Percentiles rank a stretch among this genome's conserved stretches.
phyloP scores from a whole-genome alignment of 2,888 invertebrate species.

The Eumerus sabulonum region DNA sequence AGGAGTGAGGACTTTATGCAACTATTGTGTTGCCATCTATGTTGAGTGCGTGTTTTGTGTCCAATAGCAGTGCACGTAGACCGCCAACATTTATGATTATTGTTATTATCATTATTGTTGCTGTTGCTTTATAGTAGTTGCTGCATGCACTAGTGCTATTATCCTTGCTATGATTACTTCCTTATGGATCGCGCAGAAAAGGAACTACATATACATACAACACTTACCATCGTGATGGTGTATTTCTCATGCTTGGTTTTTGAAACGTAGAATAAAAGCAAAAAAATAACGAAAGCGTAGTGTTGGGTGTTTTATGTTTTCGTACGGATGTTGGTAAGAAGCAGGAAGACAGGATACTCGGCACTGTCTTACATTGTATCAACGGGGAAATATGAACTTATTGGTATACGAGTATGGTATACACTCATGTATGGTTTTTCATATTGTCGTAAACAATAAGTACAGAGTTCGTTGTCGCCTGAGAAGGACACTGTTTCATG shows the following conservation, averaged over 20 bases:
- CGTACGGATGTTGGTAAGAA: slow-evolving; percentile 11
- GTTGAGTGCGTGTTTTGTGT: no score
- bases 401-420: no score
- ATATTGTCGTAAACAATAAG: no score
- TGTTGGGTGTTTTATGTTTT: slow-evolving; percentile 2
- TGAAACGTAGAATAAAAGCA: no score
- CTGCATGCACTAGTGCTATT: slow-evolving; percentile 58
- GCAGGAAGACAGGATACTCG: slow-evolving; percentile 21
- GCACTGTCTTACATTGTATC: background rate
- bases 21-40: no score
- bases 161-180: slow-evolving; percentile 64
- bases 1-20: no score
- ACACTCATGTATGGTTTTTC: no score
- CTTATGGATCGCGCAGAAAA: slow-evolving; percentile 55
- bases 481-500: no score
- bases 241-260: background rate
- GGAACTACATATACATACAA: slow-evolving; percentile 43
- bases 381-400: no score
- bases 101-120: slow-evolving; percentile 65
- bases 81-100: slow-evolving; percentile 68
- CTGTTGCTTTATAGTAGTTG: no score
- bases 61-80: slow-evolving; percentile 22
- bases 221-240: slow-evolving; percentile 44
- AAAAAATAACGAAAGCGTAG: slow-evolving; percentile 15
- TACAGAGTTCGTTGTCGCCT: no score